Base-by-base conservation (phyloP, 2,888 invertebrate species). In the Agriopis leucophaearia region DNA sequence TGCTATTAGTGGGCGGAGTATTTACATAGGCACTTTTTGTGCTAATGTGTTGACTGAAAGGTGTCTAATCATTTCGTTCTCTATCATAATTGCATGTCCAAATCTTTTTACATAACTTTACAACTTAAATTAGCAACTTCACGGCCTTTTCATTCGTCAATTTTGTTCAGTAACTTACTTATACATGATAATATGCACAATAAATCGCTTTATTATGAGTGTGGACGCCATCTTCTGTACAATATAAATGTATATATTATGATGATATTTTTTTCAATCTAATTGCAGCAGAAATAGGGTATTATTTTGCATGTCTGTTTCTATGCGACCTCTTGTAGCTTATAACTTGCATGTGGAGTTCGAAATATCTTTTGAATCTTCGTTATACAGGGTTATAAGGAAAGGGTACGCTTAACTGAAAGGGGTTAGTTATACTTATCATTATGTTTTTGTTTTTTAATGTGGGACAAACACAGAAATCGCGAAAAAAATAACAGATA, bases 121-220 rank as follows among this genome's bases (percentile, higher is more conserved):
- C 44, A 42, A 44, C 56, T 56, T 56, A 44, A 35, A 45, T 42
- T 45, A 57, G 57, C 57, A 57, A 57, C 45, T 10, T 57, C 57
- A 57, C 57, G 57, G 57, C 57, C 57, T 15, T 57, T 57, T 44
- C 6, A 44, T 54, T 44, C 45, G 45, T 45, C 36, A 57, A 57
- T 27, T 40, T 57, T 45, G 57, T 57, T 57, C 45, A 47, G 47
- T 45, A 57, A 45, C 56, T 57, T 44, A 45, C 56, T 57, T 44
- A 44, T 36, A 45, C n/a, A 3, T 57, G 36, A 8, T 57, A 45
- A 57, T 57, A 57, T 57, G 57, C 44, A 57, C 45, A 57, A 47
- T 45, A 36, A 56, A 57, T 57, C 36, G 57, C 15, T 44, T 47
- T 57, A 45, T 36, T 57, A 42, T 44, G 16, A 36, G 44, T 18